phyloP scores from a whole-genome alignment of 2,797 vertebrate genomes.

The Phalanger gymnotis region DNA sequence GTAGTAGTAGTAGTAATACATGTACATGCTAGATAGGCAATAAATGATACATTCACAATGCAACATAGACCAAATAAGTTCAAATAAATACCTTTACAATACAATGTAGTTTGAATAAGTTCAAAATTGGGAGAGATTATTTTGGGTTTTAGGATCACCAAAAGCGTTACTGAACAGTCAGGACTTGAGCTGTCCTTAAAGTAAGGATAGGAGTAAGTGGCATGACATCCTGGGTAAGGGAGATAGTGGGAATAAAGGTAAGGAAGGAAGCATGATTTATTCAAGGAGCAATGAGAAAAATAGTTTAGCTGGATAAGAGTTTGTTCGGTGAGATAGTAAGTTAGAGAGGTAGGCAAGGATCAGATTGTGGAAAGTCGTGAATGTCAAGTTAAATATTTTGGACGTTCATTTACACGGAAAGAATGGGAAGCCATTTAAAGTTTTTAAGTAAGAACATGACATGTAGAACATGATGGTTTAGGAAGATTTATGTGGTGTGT shows the following conservation, averaged over 20 bases:
- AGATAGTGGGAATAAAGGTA: neutral
- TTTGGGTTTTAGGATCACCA: neutral
- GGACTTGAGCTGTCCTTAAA: neutral
- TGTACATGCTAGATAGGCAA: neutral
- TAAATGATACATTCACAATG: neutral
- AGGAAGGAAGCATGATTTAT: neutral
- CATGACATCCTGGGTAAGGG: neutral
- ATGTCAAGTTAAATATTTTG: neutral
- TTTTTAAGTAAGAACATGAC: neutral
- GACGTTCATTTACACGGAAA: neutral
- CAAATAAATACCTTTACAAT: neutral
- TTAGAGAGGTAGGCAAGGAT: neutral
- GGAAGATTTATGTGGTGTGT: neutral
- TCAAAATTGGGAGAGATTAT: neutral
- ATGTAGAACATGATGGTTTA: neutral
- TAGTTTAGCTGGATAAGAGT: neutral
- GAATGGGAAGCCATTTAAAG: neutral
- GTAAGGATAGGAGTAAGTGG: neutral
- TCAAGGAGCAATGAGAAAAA: neutral
- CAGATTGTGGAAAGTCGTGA: neutral
- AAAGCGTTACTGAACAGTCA: neutral
- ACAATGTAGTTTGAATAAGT: neutral
- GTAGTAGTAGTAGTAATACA: neutral
- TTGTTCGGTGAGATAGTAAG: neutral
- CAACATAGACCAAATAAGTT: neutral